phyloP scores from a whole-genome alignment of 2,888 invertebrate species.

The Mimachlamys varia region DNA sequence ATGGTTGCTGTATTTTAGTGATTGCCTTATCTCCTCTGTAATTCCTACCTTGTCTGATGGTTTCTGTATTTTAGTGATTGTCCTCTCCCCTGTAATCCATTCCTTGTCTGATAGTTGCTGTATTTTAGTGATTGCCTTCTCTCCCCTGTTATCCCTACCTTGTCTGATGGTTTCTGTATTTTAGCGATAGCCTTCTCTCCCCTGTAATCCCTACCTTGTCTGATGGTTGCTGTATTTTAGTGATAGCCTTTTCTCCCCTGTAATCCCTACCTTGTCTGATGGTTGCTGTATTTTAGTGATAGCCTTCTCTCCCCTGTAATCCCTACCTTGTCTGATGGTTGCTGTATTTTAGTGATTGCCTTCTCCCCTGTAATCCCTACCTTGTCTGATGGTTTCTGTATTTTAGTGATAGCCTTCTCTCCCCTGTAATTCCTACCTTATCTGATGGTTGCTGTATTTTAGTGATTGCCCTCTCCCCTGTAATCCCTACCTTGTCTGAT shows the following conservation, averaged over 20 bases:
- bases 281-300: not conserved
- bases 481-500: not conserved
- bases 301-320: not conserved
- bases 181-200: too few relatives aligned
- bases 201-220: not conserved
- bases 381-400: not conserved
- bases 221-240: not conserved
- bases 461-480: not conserved
- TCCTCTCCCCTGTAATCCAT: too few relatives aligned
- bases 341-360: not conserved
- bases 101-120: too few relatives aligned
- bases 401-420: not conserved
- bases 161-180: too few relatives aligned
- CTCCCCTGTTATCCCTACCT: too few relatives aligned
- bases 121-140: too few relatives aligned
- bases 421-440: too few relatives aligned
- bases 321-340: slow-evolving; percentile 8
- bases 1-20: too few relatives aligned
- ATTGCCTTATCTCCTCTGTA: not conserved
- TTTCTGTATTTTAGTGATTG: not conserved
- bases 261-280: not conserved
- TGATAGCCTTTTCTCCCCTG: not conserved
- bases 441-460: too few relatives aligned
- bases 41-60: not conserved
- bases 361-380: not conserved